Percentiles rank a stretch among this genome's conserved stretches.
phyloP scores from a whole-genome alignment of 2,797 vertebrate species.

The Labeo calbasu region DNA sequence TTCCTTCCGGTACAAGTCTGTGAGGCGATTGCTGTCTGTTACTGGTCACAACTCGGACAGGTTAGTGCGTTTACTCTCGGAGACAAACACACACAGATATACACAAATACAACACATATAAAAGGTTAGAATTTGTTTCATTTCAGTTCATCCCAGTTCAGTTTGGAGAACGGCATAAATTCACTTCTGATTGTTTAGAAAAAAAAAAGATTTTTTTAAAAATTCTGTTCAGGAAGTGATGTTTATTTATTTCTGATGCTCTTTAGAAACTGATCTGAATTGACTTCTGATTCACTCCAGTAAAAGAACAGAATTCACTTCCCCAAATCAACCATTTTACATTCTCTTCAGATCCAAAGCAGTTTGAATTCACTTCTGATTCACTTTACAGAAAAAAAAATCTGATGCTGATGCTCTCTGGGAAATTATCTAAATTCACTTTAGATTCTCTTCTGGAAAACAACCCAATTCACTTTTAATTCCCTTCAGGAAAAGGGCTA shows the following conservation, averaged over 20 bases:
- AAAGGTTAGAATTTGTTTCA: not conserved
- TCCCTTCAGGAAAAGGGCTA: not conserved
- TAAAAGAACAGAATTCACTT: not conserved
- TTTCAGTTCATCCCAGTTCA: conserved; percentile 23
- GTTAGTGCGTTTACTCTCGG: conserved; percentile 83
- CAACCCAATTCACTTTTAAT: not conserved
- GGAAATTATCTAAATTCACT: no score
- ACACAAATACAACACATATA: conserved; percentile 12
- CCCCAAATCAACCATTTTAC: no score
- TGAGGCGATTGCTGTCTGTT: conserved; percentile 93
- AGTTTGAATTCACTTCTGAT: not conserved
- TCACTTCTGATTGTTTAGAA: not conserved
- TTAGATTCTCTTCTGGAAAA: not conserved
- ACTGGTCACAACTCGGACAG: conserved; percentile 89
- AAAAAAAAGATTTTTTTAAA: not conserved
- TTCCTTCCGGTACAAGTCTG: conserved; percentile 94
- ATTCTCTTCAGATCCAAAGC: no score
- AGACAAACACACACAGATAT: conserved; percentile 17
- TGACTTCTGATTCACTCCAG: not conserved
- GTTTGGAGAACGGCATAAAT: not conserved
- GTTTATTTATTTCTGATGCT: not conserved
- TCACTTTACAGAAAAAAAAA: not conserved
- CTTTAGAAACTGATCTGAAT: not conserved
- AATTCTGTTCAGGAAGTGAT: not conserved
- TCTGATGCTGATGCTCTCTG: no score